A percentile compares a stretch with the other conserved stretches of the same genome.
Conservation (phyloP, 2,888 invertebrate genomes). For the Antheraea assamensis region DNA sequence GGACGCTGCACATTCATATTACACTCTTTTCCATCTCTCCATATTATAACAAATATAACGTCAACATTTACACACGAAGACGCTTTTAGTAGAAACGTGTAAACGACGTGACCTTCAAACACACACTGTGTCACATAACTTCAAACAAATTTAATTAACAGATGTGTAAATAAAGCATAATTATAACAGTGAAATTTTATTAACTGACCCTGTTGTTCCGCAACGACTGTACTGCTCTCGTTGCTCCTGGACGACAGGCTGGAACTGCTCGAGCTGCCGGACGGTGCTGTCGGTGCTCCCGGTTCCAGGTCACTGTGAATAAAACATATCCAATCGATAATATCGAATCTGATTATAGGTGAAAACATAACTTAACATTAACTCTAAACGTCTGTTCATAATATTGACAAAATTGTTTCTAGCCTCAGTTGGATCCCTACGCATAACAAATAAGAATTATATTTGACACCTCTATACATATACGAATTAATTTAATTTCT, state of each 20-base stretch:
- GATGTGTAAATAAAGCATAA: neutral
- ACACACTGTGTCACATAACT: neutral
- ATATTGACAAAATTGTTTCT: no score
- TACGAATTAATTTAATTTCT: neutral
- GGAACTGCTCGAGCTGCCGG: constrained; percentile 78
- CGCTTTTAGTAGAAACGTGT: neutral
- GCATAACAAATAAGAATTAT: neutral
- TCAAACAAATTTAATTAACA: neutral
- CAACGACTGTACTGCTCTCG: constrained; percentile 74
- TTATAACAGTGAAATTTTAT: neutral
- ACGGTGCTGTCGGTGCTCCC: constrained; percentile 70
- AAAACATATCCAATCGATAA: neutral
- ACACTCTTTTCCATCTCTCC: neutral
- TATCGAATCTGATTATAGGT: neutral
- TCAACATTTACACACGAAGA: neutral
- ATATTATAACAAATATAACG: no score
- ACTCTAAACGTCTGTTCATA: no score
- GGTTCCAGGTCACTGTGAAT: constrained; percentile 73
- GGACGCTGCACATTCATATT: constrained; percentile 48
- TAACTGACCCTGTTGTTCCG: constrained; percentile 69
- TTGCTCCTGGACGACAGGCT: constrained; percentile 77
- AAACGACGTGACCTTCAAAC: neutral
- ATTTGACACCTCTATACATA: neutral
- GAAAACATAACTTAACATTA: neutral
- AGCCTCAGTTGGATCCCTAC: no score